Percentiles rank a stretch among this genome's conserved stretches.
Evolutionary conservation across 2,888 invertebrate species (phyloP).

Genomic region (Lottia scabra): DNA sequence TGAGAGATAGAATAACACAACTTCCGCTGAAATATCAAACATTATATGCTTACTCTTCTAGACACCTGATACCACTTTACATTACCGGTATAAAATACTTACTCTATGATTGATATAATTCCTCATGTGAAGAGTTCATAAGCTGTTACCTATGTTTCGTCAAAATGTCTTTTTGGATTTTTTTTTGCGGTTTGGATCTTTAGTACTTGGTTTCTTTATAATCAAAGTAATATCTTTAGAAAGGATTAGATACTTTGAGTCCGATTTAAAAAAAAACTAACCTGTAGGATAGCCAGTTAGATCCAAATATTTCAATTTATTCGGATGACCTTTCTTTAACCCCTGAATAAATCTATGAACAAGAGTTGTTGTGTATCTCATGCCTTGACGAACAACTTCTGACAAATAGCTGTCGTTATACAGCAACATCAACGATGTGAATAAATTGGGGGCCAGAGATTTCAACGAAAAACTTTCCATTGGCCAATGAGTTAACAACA

Average conservation of each 20-base stretch:
- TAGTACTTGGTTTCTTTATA: no score
- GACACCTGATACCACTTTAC: no score
- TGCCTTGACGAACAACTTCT: conserved; percentile 50
- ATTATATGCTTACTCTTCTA: no score
- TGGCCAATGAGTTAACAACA: conserved; percentile 59
- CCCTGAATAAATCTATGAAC: conserved; percentile 63
- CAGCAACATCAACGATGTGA: conserved; percentile 47
- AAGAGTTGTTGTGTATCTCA: conserved; percentile 63
- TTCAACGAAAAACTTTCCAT: conserved; percentile 46
- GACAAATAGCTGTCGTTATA: conserved; percentile 48
- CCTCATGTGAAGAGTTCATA: no score
- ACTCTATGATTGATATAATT: no score
- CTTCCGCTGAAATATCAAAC: conserved; percentile 53
- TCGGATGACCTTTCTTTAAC: conserved; percentile 55
- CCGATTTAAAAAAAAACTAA: no score
- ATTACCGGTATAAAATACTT: no score
- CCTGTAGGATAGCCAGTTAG: conserved; percentile 65
- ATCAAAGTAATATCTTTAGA: no score
- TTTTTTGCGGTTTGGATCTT: no score
- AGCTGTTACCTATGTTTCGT: no score
- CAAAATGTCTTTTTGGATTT: no score
- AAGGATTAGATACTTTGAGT: no score
- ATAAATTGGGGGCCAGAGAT: conserved; percentile 56
- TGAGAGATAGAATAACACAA: conserved; percentile 61
- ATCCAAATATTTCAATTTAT: conserved; percentile 58